Evolutionary conservation across 1,140 invertebrate species (phyloP).

Genomic region (Cyphomyrmex costatus): DNA sequence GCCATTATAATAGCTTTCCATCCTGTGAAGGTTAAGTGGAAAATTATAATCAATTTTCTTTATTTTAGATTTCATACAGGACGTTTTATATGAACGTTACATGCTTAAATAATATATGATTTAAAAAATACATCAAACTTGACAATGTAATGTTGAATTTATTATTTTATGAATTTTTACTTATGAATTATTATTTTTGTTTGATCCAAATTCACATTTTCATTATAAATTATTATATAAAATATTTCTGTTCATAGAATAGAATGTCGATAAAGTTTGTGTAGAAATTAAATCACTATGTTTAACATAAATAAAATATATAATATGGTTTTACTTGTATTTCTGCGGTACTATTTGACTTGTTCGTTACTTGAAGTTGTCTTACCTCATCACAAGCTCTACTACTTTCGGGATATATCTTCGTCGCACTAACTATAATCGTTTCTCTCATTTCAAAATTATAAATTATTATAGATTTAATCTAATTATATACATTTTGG

Average conservation of each 20-base stretch:
- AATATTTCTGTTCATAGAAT: too few species aligned
- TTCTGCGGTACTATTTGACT: background rate
- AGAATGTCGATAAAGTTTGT: too few species aligned
- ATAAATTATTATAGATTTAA: background rate
- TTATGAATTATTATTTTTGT: too few species aligned
- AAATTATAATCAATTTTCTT: background rate
- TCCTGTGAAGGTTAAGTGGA: too few species aligned
- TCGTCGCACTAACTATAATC: background rate
- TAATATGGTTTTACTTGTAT: background rate
- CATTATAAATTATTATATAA: too few species aligned
- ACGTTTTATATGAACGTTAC: background rate
- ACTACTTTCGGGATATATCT: background rate
- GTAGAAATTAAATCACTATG: too few species aligned
- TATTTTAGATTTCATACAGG: background rate
- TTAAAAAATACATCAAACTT: background rate
- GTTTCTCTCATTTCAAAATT: background rate
- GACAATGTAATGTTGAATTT: too few species aligned
- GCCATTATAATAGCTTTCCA: too few species aligned
- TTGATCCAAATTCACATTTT: too few species aligned
- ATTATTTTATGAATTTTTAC: too few species aligned
- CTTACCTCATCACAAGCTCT: background rate
- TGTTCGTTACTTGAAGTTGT: background rate
- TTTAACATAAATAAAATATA: background rate
- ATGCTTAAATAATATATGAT: background rate
- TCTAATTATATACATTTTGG: constrained; percentile 18